These are phyloP conservation scores for Aethes cnicana DNA, from an alignment of 2,888 invertebrate species.

Conservation along the genomic window DNA sequence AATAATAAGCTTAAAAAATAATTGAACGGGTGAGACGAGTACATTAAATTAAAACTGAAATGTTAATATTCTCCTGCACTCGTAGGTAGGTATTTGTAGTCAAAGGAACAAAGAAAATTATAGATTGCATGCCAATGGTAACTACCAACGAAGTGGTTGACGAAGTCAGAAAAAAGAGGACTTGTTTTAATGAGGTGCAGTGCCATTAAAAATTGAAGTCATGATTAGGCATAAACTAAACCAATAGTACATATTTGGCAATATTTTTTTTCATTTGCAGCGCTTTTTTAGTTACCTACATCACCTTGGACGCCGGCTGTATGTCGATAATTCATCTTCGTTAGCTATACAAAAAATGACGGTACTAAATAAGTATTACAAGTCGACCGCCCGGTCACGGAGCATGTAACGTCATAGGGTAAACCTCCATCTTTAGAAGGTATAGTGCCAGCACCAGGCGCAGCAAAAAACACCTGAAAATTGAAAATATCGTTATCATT, in stretches of 20 bases:
- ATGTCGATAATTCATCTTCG: slow-evolving; percentile 28
- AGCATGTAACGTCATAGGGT: slow-evolving; percentile 19
- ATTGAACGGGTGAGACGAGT: too few species aligned
- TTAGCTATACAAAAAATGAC: slow-evolving; percentile 23
- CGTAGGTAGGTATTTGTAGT: slow-evolving; percentile 2
- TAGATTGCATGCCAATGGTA: slow-evolving; percentile 14
- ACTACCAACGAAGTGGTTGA: not conserved
- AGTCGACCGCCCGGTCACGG: slow-evolving; percentile 12
- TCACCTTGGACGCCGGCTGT: slow-evolving; percentile 14
- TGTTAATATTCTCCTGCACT: not conserved
- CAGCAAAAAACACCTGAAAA: not conserved
- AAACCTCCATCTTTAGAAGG: slow-evolving; percentile 16
- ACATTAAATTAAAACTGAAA: not conserved
- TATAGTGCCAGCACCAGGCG: not conserved
- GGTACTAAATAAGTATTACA: slow-evolving; percentile 28
- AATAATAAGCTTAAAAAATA: too few species aligned
- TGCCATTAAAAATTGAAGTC: not conserved
- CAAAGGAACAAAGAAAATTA: slow-evolving; percentile 9
- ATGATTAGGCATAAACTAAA: too few species aligned
- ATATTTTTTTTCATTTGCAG: not conserved
- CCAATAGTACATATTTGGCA: not conserved
- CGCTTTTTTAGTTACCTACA: slow-evolving; percentile 11
- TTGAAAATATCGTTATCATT: too few species aligned
- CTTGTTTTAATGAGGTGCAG: slow-evolving; percentile 1
- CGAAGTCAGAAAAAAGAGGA: not conserved